Conservation (phyloP, 2,797 vertebrate genomes). For the Ctenosaura bakeri region DNA sequence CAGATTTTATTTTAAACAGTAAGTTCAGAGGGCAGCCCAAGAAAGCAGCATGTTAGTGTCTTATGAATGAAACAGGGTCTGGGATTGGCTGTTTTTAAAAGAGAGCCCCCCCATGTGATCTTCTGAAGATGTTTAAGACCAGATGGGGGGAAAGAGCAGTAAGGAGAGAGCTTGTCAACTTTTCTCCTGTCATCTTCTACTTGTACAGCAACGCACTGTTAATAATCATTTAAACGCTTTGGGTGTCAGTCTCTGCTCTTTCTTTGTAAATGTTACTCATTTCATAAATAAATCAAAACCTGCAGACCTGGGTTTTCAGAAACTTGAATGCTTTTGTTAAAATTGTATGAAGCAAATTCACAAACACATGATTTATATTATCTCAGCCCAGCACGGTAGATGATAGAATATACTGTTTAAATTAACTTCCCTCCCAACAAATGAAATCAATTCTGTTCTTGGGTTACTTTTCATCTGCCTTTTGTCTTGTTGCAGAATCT, state of each 20-base stretch:
- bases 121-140: slow-evolving; percentile 27
- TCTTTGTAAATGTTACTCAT: slow-evolving; percentile 86
- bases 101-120: neutral
- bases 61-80: neutral
- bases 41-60: slow-evolving; percentile 15
- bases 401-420: slow-evolving; percentile 98
- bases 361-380: slow-evolving; percentile 97
- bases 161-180: slow-evolving; percentile 46
- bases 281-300: slow-evolving; percentile 87
- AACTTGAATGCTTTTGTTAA: slow-evolving; percentile 99
- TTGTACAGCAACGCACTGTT: slow-evolving; percentile 77
- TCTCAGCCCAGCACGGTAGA: slow-evolving; percentile 90
- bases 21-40: neutral
- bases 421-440: slow-evolving; percentile 99
- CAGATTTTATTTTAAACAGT: neutral
- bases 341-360: slow-evolving; percentile 94
- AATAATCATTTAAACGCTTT: slow-evolving; percentile 82
- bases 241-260: slow-evolving; percentile 84
- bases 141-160: slow-evolving; percentile 19
- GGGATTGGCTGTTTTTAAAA: slow-evolving; percentile 12
- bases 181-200: slow-evolving; percentile 60
- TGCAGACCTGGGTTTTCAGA: slow-evolving; percentile 89
- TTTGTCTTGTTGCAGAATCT: slow-evolving; percentile 99
- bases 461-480: slow-evolving; percentile 99
- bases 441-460: slow-evolving; percentile 99